A percentile compares a stretch with the other conserved stretches of the same genome.
Conservation (phyloP, 2,797 vertebrate genomes). For the Premnoplex brunnescens region DNA sequence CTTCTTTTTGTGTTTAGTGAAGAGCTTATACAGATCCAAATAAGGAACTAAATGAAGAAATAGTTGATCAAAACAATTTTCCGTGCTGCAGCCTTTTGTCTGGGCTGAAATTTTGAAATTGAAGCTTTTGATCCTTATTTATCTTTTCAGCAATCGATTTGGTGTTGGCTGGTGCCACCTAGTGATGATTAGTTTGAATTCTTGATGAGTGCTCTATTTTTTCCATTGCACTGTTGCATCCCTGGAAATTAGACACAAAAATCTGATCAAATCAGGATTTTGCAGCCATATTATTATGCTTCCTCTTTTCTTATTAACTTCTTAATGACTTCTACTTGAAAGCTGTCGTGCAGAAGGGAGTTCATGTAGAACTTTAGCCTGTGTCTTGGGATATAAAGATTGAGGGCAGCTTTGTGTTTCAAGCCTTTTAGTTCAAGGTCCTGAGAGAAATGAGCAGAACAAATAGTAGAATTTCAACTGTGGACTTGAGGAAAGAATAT, state of each 20-base stretch:
- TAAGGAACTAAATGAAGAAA: neutral
- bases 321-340: neutral
- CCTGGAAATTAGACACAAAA: neutral
- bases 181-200: constrained; percentile 35
- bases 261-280: neutral
- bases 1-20: neutral
- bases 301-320: neutral
- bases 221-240: neutral
- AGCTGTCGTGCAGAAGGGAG: neutral
- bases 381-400: neutral
- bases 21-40: neutral
- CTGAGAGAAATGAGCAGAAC: neutral
- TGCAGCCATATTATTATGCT: neutral
- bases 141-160: constrained; percentile 19
- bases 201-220: neutral
- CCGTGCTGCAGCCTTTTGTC: neutral
- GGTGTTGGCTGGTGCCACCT: constrained; percentile 70
- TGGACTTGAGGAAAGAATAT: neutral
- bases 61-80: neutral
- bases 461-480: neutral
- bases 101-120: neutral
- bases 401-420: neutral
- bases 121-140: neutral
- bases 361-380: neutral
- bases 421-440: neutral